A percentile compares a stretch with the other conserved stretches of the same genome.
These are phyloP conservation scores for Agrotis exclamationis DNA, from an alignment of 2,888 invertebrate species.

Conservation along the genomic window DNA sequence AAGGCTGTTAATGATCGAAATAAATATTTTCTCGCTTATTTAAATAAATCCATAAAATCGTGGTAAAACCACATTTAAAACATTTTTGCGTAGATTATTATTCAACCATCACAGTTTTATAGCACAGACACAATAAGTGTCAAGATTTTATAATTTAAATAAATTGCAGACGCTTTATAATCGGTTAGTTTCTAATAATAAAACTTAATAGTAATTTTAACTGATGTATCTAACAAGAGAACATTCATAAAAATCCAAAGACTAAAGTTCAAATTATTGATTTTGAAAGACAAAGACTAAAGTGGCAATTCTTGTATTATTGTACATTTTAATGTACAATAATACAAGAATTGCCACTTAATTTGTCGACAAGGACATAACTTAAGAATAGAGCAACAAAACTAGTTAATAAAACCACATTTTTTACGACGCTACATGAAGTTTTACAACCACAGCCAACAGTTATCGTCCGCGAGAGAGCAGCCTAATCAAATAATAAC, in stretches of 20 bases:
- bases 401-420: constrained; percentile 59
- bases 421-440: constrained; percentile 63
- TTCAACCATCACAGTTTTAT: background rate
- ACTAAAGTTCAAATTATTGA: too few relatives aligned
- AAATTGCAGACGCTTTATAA: background rate
- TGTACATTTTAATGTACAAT: too few relatives aligned
- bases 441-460: constrained; percentile 53
- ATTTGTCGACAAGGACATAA: constrained; percentile 35
- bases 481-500: constrained; percentile 61
- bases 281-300: too few relatives aligned
- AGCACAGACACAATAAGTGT: background rate
- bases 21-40: too few relatives aligned
- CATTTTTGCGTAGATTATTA: background rate
- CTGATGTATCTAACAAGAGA: background rate
- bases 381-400: constrained; percentile 37
- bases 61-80: background rate
- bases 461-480: constrained; percentile 37
- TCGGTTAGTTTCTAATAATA: background rate
- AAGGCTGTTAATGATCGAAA: too few relatives aligned
- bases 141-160: background rate
- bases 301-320: too few relatives aligned
- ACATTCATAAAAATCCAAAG: constrained; percentile 5
- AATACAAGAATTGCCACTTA: constrained; percentile 18
- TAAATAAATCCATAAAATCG: background rate
- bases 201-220: background rate